Evolutionary conservation across 2,888 invertebrate genomes (phyloP).

Genomic region (Oxytorus armatus): DNA sequence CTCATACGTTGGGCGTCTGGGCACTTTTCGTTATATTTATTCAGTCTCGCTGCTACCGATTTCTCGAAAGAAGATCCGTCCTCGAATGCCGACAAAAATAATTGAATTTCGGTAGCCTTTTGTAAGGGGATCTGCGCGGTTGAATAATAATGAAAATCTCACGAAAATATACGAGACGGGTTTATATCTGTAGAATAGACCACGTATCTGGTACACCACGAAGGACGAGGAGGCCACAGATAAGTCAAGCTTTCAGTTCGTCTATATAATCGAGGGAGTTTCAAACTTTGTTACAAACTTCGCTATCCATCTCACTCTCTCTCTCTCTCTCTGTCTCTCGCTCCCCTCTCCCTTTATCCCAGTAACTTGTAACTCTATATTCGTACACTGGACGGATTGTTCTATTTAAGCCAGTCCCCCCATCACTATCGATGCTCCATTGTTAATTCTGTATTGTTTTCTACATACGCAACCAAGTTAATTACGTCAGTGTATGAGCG

Average conservation of each 20-base stretch:
- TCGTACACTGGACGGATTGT: conserved; percentile 17
- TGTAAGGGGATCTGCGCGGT: conserved; percentile 23
- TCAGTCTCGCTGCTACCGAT: conserved; percentile 1
- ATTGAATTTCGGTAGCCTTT: conserved; percentile 29
- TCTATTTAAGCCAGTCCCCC: not conserved
- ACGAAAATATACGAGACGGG: too few species aligned
- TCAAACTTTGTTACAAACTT: conserved; percentile 52
- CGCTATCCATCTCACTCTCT: not conserved
- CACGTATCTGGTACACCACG: conserved; percentile 5
- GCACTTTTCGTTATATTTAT: conserved; percentile 15
- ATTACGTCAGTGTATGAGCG: not conserved
- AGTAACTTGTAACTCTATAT: conserved; percentile 4
- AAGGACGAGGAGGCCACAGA: not conserved
- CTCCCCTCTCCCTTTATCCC: not conserved
- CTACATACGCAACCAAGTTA: conserved; percentile 20
- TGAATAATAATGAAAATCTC: too few species aligned
- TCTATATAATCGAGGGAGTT: conserved; percentile 39
- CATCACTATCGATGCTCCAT: conserved; percentile 29
- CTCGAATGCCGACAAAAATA: conserved; percentile 10
- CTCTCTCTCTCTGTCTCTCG: not conserved
- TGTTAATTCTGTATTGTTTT: conserved; percentile 27
- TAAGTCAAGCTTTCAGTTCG: conserved; percentile 32
- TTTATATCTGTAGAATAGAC: conserved; percentile 23
- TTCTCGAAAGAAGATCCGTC: conserved; percentile 29
- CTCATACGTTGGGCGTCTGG: not conserved